phyloP scores from a whole-genome alignment of 2,888 invertebrate species.

The Drosophila incognita region DNA sequence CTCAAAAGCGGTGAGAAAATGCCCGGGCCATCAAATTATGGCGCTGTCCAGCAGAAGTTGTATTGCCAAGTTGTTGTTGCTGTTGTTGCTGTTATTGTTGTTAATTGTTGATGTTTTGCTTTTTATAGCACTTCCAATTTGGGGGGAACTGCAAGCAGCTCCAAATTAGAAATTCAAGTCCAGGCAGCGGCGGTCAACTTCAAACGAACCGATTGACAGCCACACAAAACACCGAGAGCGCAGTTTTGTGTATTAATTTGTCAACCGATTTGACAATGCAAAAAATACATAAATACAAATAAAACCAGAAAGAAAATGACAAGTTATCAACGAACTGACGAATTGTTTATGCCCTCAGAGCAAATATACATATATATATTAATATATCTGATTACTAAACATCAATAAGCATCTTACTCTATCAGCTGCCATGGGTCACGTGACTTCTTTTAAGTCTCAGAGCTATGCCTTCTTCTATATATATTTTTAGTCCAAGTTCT shows the following conservation, averaged over 20 bases:
- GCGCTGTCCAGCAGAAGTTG: constrained; percentile 24
- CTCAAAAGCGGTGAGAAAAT: constrained; percentile 59
- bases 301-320: neutral
- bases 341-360: constrained; percentile 13
- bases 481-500: neutral
- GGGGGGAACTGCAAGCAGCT: constrained; percentile 45
- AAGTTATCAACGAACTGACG: neutral
- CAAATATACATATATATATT: neutral
- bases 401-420: neutral
- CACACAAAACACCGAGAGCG: constrained; percentile 37
- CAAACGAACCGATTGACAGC: constrained; percentile 62
- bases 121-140: constrained; percentile 64
- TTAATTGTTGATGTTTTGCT: constrained; percentile 44
- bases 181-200: constrained; percentile 59
- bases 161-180: constrained; percentile 67
- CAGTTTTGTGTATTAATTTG: constrained; percentile 71
- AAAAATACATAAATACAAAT: constrained; percentile 1
- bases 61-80: constrained; percentile 18
- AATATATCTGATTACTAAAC: neutral
- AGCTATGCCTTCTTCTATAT: neutral
- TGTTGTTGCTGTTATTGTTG: constrained; percentile 30
- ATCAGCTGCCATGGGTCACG: no score
- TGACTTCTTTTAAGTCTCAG: neutral
- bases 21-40: constrained; percentile 69
- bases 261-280: constrained; percentile 68